These are phyloP conservation scores for Dissostichus mawsoni DNA, from an alignment of 2,113 vertebrate genomes.

Conservation along the genomic window DNA sequence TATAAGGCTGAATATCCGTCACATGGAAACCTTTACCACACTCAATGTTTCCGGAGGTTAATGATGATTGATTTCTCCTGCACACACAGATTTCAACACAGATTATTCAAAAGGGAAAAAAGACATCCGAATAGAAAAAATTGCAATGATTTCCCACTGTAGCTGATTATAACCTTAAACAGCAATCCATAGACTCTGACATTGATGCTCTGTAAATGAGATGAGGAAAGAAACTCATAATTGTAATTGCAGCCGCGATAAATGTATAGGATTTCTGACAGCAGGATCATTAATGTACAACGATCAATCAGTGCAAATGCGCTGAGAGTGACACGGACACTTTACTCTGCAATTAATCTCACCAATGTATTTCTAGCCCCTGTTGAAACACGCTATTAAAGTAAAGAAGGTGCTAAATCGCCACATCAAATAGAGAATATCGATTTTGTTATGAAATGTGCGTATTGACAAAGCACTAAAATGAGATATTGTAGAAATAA, in stretches of 20 bases:
- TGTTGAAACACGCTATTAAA: constrained; percentile 72
- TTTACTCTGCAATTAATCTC: constrained; percentile 80
- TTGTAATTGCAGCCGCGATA: constrained; percentile 72
- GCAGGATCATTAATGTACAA: constrained; percentile 77
- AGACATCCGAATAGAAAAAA: constrained; percentile 34
- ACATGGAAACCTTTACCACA: constrained; percentile 44
- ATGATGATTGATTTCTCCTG: constrained; percentile 56
- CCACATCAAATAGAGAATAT: constrained; percentile 73
- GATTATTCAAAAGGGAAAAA: constrained; percentile 40
- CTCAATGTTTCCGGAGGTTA: constrained; percentile 39
- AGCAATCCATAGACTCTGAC: constrained; percentile 49
- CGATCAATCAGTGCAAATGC: constrained; percentile 77
- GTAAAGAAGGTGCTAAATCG: constrained; percentile 81
- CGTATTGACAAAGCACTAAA: constrained; percentile 83
- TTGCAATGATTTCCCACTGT: constrained; percentile 39
- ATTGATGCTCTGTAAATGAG: constrained; percentile 67
- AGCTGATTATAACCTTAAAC: constrained; percentile 66
- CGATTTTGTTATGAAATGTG: constrained; percentile 77
- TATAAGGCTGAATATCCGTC: constrained; percentile 10
- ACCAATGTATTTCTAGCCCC: constrained; percentile 66
- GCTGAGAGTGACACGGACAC: constrained; percentile 63
- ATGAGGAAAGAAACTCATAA: constrained; percentile 77
- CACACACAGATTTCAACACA: constrained; percentile 54
- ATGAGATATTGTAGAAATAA: constrained; percentile 74
- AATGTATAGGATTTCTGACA: constrained; percentile 74